Evolutionary conservation across 2,888 invertebrate species (phyloP).

Genomic region (Cylindroiulus punctatus): DNA sequence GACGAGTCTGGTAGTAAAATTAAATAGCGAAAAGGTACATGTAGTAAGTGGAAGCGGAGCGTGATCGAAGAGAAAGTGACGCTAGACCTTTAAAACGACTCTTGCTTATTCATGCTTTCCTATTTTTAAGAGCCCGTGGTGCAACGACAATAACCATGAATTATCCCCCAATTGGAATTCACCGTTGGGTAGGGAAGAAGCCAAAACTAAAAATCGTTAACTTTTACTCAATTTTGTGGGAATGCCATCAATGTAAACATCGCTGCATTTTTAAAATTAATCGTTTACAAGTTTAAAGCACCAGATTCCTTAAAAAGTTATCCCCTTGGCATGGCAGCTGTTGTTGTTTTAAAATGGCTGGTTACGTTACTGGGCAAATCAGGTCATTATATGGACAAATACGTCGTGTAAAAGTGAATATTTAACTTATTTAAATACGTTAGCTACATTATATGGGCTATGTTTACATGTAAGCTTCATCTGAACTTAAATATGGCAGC

Average conservation of each 20-base stretch:
- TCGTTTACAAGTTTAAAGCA: not conserved
- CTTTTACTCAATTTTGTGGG: not conserved
- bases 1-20: constrained; percentile 13
- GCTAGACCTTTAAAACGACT: not conserved
- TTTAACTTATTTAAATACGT: not conserved
- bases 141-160: constrained; percentile 17
- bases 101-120: not conserved
- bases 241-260: constrained; percentile 32
- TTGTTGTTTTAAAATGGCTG: not conserved
- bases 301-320: constrained; percentile 16
- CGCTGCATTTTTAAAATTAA: not conserved
- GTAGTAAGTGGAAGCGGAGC: not conserved
- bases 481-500: no score
- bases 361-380: no score
- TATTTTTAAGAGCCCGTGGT: not conserved
- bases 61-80: not conserved
- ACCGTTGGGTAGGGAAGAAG: not conserved
- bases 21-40: not conserved
- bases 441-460: not conserved
- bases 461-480: no score
- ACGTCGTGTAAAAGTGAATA: no score
- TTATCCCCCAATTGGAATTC: constrained; percentile 16
- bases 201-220: not conserved
- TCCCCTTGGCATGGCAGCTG: constrained; percentile 7
- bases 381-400: no score